These are phyloP conservation scores for Apodemia duryi DNA, from an alignment of 2,888 invertebrate species.

Conservation along the genomic window DNA sequence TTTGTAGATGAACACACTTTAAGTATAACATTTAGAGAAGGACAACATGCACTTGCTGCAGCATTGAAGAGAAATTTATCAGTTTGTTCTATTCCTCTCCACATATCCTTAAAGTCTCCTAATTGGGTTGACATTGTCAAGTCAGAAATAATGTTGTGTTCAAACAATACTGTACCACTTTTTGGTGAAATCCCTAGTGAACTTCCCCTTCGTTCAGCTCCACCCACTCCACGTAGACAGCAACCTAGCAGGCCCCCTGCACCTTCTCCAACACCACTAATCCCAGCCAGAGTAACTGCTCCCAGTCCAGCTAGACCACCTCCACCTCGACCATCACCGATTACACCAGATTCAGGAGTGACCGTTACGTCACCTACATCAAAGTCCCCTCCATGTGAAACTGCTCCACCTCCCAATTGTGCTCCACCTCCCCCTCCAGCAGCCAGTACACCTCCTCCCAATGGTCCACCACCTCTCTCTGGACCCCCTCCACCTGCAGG, in stretches of 20 bases:
- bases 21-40: constrained; percentile 95
- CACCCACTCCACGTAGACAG: constrained; percentile 71
- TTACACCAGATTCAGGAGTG: constrained; percentile 63
- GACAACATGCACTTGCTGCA: constrained; percentile 91
- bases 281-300: constrained; percentile 66
- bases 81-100: constrained; percentile 83
- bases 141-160: constrained; percentile 90
- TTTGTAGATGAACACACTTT: constrained; percentile 91
- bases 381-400: constrained; percentile 76
- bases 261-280: constrained; percentile 74
- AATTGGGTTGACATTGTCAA: constrained; percentile 91
- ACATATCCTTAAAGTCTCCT: constrained; percentile 88
- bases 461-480: constrained; percentile 58
- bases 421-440: constrained; percentile 75
- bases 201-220: constrained; percentile 63
- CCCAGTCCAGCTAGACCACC: constrained; percentile 76
- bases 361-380: constrained; percentile 51
- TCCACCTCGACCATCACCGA: constrained; percentile 79
- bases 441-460: constrained; percentile 53
- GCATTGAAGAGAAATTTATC: constrained; percentile 77
- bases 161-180: constrained; percentile 90
- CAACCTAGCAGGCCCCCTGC: constrained; percentile 82
- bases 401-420: constrained; percentile 82
- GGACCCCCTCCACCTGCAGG: constrained; percentile 55
- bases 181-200: constrained; percentile 68